Base-by-base conservation (phyloP, 2,797 vertebrate species). In the Stomatorhinus walkeri region DNA sequence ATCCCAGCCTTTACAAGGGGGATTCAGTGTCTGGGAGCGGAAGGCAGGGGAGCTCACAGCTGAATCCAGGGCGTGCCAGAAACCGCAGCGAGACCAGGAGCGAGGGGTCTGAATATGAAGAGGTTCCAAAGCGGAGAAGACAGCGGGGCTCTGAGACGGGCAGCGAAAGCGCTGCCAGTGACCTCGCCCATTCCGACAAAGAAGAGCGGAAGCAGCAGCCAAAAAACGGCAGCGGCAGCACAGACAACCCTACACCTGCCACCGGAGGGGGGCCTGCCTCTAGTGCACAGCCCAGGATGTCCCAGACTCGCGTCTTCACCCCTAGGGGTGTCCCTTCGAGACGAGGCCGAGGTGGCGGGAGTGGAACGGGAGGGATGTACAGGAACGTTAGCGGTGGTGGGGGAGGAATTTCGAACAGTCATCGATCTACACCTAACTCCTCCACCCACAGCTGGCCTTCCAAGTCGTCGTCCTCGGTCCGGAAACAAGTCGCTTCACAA, bases 21-120 rank as follows among this genome's bases (percentile, higher is more conserved):
- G 95, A 96, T 10, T 94, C 56, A 28, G 91, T 43, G 0, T 89
- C 32, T 56, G 52, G 85, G 88, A 90, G 87, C 61, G 1, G 91
- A 92, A 19, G 93, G 93, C 51, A 91, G 95, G 59, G 95, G 95
- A 0, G 93, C 92, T 59, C 94, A 93, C 87, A 95, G 68, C 94
- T 95, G 91, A 96, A 96, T 89, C 96, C 96, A 0, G 95, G 94
- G 32, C 94, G 96, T 43, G 96, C 96, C 22, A 95, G 97, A 64
- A 97, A 97, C 91, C 94, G 96, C 86, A 98, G 98, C 0, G 98
- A 98, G 93, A 98, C 98, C 0, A 95, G 97, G 22, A 98, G 97
- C 0, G 98, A 98, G 93, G 98, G 97, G 36, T 98, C 97, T 0
- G 98, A 98, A 90, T 98, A 98, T 7, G 97, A 98, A 91, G 98